Conservation (phyloP, 2,797 vertebrate species). For the Melanotaenia boesemani region DNA sequence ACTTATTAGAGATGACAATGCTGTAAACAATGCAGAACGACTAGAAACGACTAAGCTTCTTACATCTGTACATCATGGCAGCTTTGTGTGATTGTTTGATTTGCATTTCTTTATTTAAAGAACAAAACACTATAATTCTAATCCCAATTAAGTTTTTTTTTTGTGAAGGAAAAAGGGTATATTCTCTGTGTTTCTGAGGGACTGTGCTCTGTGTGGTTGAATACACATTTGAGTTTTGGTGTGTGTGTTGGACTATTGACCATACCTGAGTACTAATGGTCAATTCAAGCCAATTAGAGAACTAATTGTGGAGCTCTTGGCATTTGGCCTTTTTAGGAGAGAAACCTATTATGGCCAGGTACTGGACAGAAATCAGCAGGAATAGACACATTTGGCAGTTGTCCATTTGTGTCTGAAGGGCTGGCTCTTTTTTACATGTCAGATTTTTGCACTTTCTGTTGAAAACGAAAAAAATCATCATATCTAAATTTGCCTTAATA, state of each 20-base stretch:
- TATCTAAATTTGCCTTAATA: background rate
- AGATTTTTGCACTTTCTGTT: constrained; percentile 12
- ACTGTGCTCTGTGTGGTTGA: constrained; percentile 28
- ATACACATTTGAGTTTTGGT: constrained; percentile 46
- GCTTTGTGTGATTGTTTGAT: background rate
- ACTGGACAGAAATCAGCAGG: constrained; percentile 32
- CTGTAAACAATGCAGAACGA: background rate
- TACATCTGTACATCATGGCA: background rate
- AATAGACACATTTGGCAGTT: constrained; percentile 30
- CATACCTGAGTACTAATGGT: constrained; percentile 58
- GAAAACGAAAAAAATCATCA: constrained; percentile 5
- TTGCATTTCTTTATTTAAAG: background rate
- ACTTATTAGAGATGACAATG: background rate
- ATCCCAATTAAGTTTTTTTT: background rate
- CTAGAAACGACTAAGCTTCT: background rate
- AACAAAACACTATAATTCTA: background rate
- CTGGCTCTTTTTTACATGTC: constrained; percentile 11
- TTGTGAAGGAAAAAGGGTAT: background rate
- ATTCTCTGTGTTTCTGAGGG: background rate
- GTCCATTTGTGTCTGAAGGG: constrained; percentile 21
- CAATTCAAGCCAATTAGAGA: constrained; percentile 57
- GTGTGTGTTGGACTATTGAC: constrained; percentile 51
- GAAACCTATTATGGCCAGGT: constrained; percentile 49
- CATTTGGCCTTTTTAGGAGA: constrained; percentile 46
- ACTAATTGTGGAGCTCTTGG: constrained; percentile 59